Conservation (phyloP, 2,888 invertebrate genomes). For the Uropetala carovei region DNA sequence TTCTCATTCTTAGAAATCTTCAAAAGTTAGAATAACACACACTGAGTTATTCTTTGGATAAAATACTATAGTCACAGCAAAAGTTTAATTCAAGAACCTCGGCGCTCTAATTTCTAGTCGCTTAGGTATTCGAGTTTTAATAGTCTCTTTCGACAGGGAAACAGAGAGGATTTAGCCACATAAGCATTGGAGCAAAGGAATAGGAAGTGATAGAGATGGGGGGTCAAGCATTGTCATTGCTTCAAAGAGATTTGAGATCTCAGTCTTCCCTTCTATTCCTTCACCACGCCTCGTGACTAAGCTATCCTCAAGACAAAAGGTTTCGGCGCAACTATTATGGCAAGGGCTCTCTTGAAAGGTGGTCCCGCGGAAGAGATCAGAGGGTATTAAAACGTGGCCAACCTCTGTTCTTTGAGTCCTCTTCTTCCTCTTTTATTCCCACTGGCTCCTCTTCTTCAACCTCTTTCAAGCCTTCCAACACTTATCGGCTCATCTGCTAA, state of each 20-base stretch:
- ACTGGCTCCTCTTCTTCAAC: not conserved
- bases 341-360: conserved; percentile 42
- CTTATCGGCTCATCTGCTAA: conserved; percentile 1
- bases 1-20: no score
- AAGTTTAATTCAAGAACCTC: no score
- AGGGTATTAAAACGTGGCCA: conserved; percentile 49
- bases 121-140: no score
- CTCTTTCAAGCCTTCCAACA: not conserved
- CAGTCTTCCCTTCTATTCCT: not conserved
- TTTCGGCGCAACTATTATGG: conserved; percentile 54
- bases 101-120: no score
- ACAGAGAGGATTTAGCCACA: no score
- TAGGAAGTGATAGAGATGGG: no score
- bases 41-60: no score
- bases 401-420: conserved; percentile 47
- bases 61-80: no score
- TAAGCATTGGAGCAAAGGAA: no score
- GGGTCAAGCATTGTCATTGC: not conserved
- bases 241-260: conserved; percentile 14
- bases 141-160: no score
- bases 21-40: no score
- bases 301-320: conserved; percentile 34
- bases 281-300: conserved; percentile 26
- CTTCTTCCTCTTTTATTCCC: not conserved
- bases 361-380: conserved; percentile 29